Conservation (phyloP, 2,797 vertebrate genomes). For the Simalia tracyae region DNA sequence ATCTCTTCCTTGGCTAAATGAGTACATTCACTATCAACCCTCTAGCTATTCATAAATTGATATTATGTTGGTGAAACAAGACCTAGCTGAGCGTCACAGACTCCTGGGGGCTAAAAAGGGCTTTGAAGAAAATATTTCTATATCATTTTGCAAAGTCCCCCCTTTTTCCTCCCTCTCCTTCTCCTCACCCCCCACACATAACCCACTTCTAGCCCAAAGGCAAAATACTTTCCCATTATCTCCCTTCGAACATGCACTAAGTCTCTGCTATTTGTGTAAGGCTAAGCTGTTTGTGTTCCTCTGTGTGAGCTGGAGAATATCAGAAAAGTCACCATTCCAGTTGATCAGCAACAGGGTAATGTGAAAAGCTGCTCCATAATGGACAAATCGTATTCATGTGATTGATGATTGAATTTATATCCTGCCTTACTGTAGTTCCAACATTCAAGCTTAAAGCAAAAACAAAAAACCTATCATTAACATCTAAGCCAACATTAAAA, state of each 20-base stretch:
- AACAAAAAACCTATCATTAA: neutral
- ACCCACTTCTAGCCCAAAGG: neutral
- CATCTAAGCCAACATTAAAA: neutral
- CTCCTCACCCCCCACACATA: neutral
- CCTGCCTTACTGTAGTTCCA: neutral
- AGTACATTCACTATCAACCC: slow-evolving; percentile 32
- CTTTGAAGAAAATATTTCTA: slow-evolving; percentile 44
- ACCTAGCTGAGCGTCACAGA: neutral
- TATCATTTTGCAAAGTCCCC: slow-evolving; percentile 34
- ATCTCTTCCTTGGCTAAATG: slow-evolving; percentile 36
- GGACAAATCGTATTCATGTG: slow-evolving; percentile 58
- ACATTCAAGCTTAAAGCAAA: neutral
- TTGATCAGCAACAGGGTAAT: slow-evolving; percentile 60
- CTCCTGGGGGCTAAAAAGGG: slow-evolving; percentile 5
- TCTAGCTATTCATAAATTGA: slow-evolving; percentile 16
- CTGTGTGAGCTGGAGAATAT: slow-evolving; percentile 67
- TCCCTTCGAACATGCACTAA: slow-evolving; percentile 52
- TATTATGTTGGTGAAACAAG: slow-evolving; percentile 2
- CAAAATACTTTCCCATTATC: slow-evolving; percentile 50
- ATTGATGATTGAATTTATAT: neutral
- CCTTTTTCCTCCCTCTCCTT: too few species aligned
- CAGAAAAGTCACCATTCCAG: slow-evolving; percentile 62
- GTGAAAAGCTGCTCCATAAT: slow-evolving; percentile 69
- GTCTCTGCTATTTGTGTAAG: slow-evolving; percentile 47
- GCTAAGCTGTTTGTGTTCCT: slow-evolving; percentile 41